Percentiles rank a stretch among this genome's conserved stretches.
Evolutionary conservation across 1,140 invertebrate species (phyloP).

Genomic region (Lepidurus couesii): DNA sequence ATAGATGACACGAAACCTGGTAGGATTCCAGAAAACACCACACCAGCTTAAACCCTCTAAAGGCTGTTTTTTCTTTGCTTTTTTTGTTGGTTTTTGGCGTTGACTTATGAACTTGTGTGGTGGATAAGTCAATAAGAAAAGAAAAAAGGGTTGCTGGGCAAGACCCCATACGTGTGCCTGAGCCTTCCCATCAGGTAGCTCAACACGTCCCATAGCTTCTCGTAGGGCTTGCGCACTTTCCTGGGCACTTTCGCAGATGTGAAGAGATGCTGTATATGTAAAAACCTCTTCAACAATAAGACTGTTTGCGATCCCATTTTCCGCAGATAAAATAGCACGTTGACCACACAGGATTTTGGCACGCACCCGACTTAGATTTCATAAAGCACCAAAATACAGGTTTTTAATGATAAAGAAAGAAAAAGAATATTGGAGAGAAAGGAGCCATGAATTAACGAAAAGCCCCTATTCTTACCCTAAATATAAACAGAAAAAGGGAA

Average conservation of each 20-base stretch:
- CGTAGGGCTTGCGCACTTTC: neutral
- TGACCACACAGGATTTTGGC: slow-evolving; percentile 13
- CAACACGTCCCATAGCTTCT: neutral
- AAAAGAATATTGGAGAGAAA: too few species aligned
- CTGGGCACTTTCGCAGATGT: neutral
- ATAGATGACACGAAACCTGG: neutral
- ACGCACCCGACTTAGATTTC: neutral
- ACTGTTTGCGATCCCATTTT: neutral
- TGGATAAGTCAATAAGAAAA: neutral
- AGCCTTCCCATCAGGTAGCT: neutral
- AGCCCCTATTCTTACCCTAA: too few species aligned
- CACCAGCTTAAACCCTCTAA: neutral
- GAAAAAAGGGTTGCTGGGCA: neutral
- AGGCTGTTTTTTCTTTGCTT: neutral
- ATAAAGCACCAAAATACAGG: too few species aligned
- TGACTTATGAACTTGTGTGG: slow-evolving; percentile 3
- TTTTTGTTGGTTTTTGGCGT: neutral
- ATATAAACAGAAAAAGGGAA: too few species aligned
- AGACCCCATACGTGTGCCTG: neutral
- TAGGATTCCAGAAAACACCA: neutral
- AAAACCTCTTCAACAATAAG: neutral
- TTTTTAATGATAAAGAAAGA: too few species aligned
- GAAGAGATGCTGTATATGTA: slow-evolving; percentile 6
- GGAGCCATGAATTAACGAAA: too few species aligned
- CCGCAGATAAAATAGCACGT: neutral